These are phyloP conservation scores for Galago senegalensis DNA, from an alignment of 2,797 vertebrate species.

Conservation along the genomic window DNA sequence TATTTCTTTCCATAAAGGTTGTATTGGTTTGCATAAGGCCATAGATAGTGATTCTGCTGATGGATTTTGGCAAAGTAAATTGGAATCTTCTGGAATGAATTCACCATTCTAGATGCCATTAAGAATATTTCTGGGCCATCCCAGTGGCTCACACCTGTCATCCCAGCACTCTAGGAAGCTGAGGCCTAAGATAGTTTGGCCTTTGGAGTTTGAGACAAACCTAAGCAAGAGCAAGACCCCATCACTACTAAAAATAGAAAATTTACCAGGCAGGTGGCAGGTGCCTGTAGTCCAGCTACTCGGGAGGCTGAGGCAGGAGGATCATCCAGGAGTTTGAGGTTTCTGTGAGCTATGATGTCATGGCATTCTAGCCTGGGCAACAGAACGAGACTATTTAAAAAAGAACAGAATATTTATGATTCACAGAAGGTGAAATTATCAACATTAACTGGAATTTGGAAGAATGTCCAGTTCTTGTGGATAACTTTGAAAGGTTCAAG, in stretches of 20 bases:
- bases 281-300: neutral
- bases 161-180: neutral
- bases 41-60: neutral
- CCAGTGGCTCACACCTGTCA: neutral
- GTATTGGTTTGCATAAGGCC: too few relatives aligned
- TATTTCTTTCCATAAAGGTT: too few relatives aligned
- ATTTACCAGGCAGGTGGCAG: neutral
- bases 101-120: neutral
- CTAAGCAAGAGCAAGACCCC: neutral
- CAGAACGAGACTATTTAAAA: neutral
- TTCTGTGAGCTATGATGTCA: neutral
- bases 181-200: neutral
- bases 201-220: neutral
- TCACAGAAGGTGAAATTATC: neutral
- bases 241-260: neutral
- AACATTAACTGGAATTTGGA: neutral
- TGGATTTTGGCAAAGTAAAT: neutral
- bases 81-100: neutral
- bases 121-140: neutral
- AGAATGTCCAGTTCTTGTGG: neutral
- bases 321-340: neutral
- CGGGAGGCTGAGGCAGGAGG: neutral
- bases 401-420: neutral
- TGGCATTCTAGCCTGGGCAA: neutral
- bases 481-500: neutral